Conservation (phyloP, 1,140 invertebrate genomes). For the Homarus americanus region DNA sequence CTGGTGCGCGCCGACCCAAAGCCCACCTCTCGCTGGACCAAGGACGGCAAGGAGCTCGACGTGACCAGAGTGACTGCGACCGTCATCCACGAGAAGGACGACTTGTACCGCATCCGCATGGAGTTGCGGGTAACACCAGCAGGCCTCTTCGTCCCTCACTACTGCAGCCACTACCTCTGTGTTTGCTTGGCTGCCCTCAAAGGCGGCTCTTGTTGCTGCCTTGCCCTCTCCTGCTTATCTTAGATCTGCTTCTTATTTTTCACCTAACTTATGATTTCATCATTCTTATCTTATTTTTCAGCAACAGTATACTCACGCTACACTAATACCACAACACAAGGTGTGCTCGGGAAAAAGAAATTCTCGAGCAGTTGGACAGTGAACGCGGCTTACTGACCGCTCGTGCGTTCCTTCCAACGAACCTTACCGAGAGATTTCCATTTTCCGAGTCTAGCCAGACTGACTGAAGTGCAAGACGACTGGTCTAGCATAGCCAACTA, state of each 20-base stretch:
- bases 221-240: neutral
- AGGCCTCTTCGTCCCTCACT: neutral
- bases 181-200: neutral
- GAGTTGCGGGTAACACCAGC: conserved; percentile 85
- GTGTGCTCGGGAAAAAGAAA: conserved; percentile 2
- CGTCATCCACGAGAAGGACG: conserved; percentile 87
- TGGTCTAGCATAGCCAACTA: conserved; percentile 11
- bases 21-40: conserved; percentile 95
- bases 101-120: conserved; percentile 93
- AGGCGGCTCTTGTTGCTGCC: neutral
- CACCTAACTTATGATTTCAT: conserved; percentile 14
- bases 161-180: neutral
- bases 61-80: conserved; percentile 87
- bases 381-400: neutral
- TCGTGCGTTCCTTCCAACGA: neutral
- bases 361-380: neutral
- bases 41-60: conserved; percentile 81
- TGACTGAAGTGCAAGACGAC: neutral
- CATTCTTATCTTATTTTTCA: neutral
- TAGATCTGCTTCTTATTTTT: neutral
- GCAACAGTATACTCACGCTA: conserved; percentile 20
- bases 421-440: neutral
- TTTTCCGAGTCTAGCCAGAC: neutral
- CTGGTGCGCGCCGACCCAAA: conserved; percentile 95
- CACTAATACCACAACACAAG: conserved; percentile 9